Base-by-base conservation (phyloP, 2,113 vertebrate species). In the Erinaceus europaeus region DNA sequence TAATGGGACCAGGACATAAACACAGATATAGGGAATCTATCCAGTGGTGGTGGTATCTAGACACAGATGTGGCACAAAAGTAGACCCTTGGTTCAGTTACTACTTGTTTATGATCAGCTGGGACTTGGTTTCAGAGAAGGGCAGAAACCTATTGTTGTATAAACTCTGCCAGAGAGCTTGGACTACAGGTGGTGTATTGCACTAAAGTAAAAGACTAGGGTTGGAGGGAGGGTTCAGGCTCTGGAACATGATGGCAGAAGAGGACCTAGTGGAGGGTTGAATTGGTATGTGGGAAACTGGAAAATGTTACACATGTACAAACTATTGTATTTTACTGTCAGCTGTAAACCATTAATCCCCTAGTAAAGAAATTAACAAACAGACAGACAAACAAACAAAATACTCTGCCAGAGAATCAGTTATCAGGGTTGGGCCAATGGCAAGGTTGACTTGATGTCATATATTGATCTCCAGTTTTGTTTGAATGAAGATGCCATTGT, bases 41-140 rank as follows among this genome's bases (percentile, higher is more conserved):
- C 4, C 55, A 27, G 2, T 50, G 32, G 55, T 80, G 57, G 15
- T 65, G 86, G 90, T 27, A 50, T 90, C 11, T 80, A 62, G 68
- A 75, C 55, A 32, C 32, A 88, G 50, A 62, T 29, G 32, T 62
- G 42, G 34, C 32, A 61, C 61, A 40, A 18, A 86, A 9, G 23
- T 81, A 62, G 91, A 36, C 36, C 46, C 74, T 40, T n/a, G 86
- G 76, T 62, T 69, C 42, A 88, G 79, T 68, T 88, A 83, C 40
- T 2, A 13, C 53, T 88, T 72, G 79, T 77, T 55, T n/a, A 86
- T 46, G 57, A 81, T 91, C 90, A 36, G 0, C 0, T 77, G 53
- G n/a, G n/a, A 48, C 90, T 90, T 90, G 91, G 64, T 91, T 94
- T 93, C 76, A 84, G 86, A 62, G 83, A 80, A 80, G 80, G n/a